Evolutionary conservation across 2,888 invertebrate genomes (phyloP).

Genomic region (Congeria kusceri): DNA sequence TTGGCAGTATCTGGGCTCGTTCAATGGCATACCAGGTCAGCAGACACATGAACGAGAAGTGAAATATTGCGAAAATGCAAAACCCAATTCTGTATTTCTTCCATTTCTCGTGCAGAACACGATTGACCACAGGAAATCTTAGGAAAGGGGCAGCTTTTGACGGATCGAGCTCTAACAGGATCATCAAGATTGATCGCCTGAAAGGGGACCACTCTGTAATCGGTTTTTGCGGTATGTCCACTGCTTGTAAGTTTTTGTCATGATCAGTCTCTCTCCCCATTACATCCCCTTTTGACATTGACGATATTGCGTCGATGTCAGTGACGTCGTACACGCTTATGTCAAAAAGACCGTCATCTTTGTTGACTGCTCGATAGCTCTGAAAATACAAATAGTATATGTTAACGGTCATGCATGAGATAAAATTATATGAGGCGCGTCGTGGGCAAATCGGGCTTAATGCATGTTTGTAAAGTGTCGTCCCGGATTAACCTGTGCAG

Average conservation of each 20-base stretch:
- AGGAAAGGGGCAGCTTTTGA: conserved; percentile 66
- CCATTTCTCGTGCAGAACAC: conserved; percentile 72
- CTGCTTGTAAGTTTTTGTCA: background rate
- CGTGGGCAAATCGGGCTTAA: no score
- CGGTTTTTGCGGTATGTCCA: background rate
- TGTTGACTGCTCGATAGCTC: conserved; percentile 68
- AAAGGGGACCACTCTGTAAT: background rate
- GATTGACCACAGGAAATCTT: conserved; percentile 57
- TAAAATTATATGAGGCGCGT: no score
- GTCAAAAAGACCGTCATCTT: conserved; percentile 74
- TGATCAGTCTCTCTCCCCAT: conserved; percentile 6
- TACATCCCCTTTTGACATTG: conserved; percentile 26
- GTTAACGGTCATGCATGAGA: no score
- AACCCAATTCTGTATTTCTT: conserved; percentile 54
- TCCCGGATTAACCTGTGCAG: no score
- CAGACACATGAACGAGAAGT: conserved; percentile 58
- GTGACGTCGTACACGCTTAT: conserved; percentile 75
- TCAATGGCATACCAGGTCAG: conserved; percentile 63
- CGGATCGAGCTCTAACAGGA: conserved; percentile 65
- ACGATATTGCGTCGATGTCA: conserved; percentile 72
- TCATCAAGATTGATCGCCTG: conserved; percentile 64
- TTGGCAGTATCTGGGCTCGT: conserved; percentile 24
- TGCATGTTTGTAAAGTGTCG: no score
- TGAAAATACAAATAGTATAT: no score
- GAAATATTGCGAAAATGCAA: conserved; percentile 62